Evolutionary conservation across 2,797 vertebrate genomes (phyloP).

Genomic region (Typhlichthys subterraneus): DNA sequence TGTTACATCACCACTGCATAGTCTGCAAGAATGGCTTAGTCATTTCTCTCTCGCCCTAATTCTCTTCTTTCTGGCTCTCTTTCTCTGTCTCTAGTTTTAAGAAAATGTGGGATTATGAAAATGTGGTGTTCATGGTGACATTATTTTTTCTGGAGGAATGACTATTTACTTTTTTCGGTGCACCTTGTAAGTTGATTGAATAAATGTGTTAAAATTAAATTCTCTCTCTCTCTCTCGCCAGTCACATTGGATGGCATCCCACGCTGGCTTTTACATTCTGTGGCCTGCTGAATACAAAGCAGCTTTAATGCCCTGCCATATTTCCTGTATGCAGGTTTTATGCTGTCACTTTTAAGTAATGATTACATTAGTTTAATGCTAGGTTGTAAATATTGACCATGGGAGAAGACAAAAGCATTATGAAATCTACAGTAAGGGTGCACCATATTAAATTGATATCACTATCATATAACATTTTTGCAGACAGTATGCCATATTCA

Average conservation of each 20-base stretch:
- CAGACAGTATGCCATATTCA: too few relatives aligned
- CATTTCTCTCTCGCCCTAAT: slow-evolving; percentile 10
- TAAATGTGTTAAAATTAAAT: not conserved
- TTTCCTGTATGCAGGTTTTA: slow-evolving; percentile 1
- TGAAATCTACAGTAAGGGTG: too few relatives aligned
- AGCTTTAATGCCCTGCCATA: not conserved
- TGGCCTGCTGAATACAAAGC: slow-evolving; percentile 9
- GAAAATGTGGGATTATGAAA: too few relatives aligned
- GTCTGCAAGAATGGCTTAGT: slow-evolving; percentile 23
- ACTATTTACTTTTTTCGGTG: not conserved
- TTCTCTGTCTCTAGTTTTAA: not conserved
- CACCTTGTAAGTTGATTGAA: too few relatives aligned
- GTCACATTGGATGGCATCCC: slow-evolving; percentile 13
- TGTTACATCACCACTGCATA: slow-evolving; percentile 51
- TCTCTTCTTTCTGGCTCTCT: not conserved
- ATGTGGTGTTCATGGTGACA: too few relatives aligned
- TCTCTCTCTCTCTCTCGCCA: not conserved
- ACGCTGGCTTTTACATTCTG: slow-evolving; percentile 8
- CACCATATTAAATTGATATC: too few relatives aligned
- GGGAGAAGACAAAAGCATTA: not conserved
- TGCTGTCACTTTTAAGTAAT: not conserved
- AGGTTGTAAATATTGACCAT: not conserved
- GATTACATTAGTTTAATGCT: too few relatives aligned
- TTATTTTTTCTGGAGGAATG: not conserved
- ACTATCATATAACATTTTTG: too few relatives aligned